Conservation (phyloP, 2,113 vertebrate genomes). For the Campylorhamphus procurvoides region DNA sequence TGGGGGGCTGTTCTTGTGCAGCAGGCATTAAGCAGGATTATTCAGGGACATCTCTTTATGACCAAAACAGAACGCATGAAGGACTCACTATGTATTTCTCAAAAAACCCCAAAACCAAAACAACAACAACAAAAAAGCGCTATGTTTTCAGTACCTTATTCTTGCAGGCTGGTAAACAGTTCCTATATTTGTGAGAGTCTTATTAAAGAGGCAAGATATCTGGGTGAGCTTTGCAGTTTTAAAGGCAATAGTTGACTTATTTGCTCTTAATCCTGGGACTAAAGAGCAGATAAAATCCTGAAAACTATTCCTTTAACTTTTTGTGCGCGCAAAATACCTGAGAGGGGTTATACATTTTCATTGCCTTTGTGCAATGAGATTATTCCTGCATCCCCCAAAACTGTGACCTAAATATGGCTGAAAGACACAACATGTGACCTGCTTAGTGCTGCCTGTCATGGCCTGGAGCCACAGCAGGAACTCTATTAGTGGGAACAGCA, state of each 20-base stretch:
- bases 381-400: slow-evolving; percentile 79
- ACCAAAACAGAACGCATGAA: neutral
- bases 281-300: slow-evolving; percentile 32
- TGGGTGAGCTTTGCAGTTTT: neutral
- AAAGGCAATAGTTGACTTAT: slow-evolving; percentile 4
- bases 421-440: slow-evolving; percentile 97
- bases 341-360: slow-evolving; percentile 72
- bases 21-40: neutral
- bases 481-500: slow-evolving; percentile 90
- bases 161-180: neutral
- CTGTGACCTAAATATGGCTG: slow-evolving; percentile 99
- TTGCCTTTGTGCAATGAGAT: slow-evolving; percentile 84
- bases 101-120: neutral
- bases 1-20: neutral
- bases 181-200: neutral
- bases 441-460: slow-evolving; percentile 84
- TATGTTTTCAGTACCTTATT: neutral
- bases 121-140: neutral
- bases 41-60: neutral
- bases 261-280: neutral
- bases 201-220: neutral
- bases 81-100: neutral
- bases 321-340: slow-evolving; percentile 64
- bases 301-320: slow-evolving; percentile 63
- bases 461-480: slow-evolving; percentile 85